Base-by-base conservation (phyloP, 2,888 invertebrate genomes). In the Macaria liturata region DNA sequence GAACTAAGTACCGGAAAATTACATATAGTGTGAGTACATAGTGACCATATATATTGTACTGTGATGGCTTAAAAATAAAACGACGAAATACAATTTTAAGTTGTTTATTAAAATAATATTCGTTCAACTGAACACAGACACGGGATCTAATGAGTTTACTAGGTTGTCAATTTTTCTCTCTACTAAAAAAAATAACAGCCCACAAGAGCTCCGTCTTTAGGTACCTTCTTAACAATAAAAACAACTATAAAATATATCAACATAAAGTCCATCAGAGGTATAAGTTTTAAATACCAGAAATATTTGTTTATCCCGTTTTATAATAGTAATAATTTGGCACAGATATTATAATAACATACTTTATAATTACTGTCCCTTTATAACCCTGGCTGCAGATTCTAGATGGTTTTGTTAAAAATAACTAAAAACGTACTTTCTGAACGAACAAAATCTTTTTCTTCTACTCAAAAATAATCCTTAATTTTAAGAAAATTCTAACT, bases 21-120 rank as follows among this genome's bases (percentile, higher is more conserved):
- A n/a, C n/a, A n/a, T n/a, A n/a, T n/a, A n/a, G 45, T 54, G 46
- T 32, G 46, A 20, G 20, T 20, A 20, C 20, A 20, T 20, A 20
- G 20, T 2, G 2, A 20, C 20, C 20, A 20, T 1, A 2, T 20
- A 20, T 20, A 20, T 20, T n/a, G n/a, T n/a, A n/a, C n/a, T n/a
- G n/a, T n/a, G n/a, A n/a, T n/a, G n/a, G n/a, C n/a, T n/a, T n/a
- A 4, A 42, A 68, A 85, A 82, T 81, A 70, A 88, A 84, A 85
- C 70, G 63, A 56, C 1, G 49, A 53, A 61, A 61, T 84, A 87
- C 81, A 83, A 81, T 87, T 90, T 86, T 77, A 88, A 84, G 86
- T 88, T 90, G 91, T 91, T 91, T 91, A 91, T 91, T 91, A 91
- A 91, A 91, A 91, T 91, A 90, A 91, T 91, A 91, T 89, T 91